Percentiles rank a stretch among this genome's conserved stretches.
Evolutionary conservation across 2,113 vertebrate genomes (phyloP).

Genomic region (Axis porcinus): DNA sequence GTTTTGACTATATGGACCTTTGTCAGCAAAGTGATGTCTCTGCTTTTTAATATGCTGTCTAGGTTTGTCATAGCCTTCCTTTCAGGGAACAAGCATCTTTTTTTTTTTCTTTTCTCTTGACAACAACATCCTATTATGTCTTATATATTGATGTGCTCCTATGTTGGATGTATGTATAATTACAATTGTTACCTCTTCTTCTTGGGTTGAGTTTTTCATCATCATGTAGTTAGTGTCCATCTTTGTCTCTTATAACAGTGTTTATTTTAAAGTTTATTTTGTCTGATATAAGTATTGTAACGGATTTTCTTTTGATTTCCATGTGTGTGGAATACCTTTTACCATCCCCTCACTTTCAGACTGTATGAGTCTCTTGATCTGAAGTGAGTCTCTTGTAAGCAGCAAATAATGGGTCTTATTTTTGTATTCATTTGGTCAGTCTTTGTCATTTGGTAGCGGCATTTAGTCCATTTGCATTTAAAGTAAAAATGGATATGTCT

Average conservation of each 20-base stretch:
- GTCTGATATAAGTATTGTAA: neutral
- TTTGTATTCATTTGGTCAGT: neutral
- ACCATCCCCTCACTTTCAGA: neutral
- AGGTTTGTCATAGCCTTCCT: neutral
- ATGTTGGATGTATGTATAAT: neutral
- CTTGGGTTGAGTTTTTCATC: neutral
- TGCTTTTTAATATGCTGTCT: neutral
- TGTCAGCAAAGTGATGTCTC: neutral
- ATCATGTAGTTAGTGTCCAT: neutral
- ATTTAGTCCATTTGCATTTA: neutral
- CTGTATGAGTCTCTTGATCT: neutral
- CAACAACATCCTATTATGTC: neutral
- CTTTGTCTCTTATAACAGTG: neutral
- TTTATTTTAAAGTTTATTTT: neutral
- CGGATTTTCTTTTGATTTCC: neutral
- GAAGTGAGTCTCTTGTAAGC: neutral
- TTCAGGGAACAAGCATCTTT: neutral
- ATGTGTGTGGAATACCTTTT: neutral
- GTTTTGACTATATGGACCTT: neutral
- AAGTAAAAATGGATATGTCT: neutral
- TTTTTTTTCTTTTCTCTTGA: neutral
- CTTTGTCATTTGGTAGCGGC: neutral
- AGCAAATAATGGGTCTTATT: neutral
- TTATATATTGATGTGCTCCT: neutral
- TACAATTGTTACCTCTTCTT: neutral